Base-by-base conservation (phyloP, 2,888 invertebrate species). In the Polydrusus cervinus region DNA sequence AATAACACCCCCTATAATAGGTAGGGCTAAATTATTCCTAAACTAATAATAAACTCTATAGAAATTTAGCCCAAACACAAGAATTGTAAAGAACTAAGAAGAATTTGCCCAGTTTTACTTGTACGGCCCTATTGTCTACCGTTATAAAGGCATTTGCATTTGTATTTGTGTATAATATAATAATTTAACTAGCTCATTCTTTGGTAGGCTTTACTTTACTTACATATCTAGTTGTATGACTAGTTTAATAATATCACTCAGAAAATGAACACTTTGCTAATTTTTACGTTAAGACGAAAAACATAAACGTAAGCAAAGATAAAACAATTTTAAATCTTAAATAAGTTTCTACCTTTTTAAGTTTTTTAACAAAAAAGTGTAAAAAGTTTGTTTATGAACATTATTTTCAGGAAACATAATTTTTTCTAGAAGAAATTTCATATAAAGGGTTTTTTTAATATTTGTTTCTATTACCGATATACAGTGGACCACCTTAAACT, bases 211-310 rank as follows among this genome's bases (percentile, higher is more conserved):
- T 84, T 83, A 79, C 83, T 83, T 84, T 83, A 79, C 80, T 80
- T 76, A 73, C 65, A 78, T n/a, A 67, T 74, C 71, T 78, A 80
- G 77, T 79, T 79, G 82, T 81, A 82, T 85, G 85, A 85, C 85
- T 85, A 85, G 85, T 83, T 82, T 80, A 79, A 81, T 82, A 83
- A 83, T 85, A 85, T 85, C 85, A 85, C 85, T 84, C 84, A 80
- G 81, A 82, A 81, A 81, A 75, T 71, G 75, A 73, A 69, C 69
- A 61, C 51, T 75, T 72, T 75, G 75, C 74, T 66, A 30, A 64
- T 43, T 40, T 66, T 69, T 66, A 75, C 62, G 70, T 43, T 71
- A 18, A 38, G 30, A 57, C 49, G 16, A 49, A 64, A 34, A 64
- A 49, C 64, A 47, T 64, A 47, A 64, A 64, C 47, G 62, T 18